These are phyloP conservation scores for Cataglyphis cursor DNA, from an alignment of 2,888 invertebrate species.

Conservation along the genomic window DNA sequence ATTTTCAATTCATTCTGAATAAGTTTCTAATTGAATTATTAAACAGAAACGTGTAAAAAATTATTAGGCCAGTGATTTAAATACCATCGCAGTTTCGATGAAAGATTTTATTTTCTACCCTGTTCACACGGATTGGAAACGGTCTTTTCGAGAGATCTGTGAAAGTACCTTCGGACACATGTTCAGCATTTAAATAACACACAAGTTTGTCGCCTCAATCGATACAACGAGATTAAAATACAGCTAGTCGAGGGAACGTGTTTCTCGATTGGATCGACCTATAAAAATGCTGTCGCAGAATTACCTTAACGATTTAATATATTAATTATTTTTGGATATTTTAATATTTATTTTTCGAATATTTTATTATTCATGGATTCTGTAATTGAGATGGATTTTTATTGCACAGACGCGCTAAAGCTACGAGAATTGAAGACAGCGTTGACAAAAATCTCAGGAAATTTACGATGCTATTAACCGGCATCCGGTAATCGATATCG, in stretches of 20 bases:
- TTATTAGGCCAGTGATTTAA: conserved; percentile 24
- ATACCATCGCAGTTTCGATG: not conserved
- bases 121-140: not conserved
- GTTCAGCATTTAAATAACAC: conserved; percentile 23
- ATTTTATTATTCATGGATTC: conserved; percentile 25
- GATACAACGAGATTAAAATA: not conserved
- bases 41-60: conserved; percentile 11
- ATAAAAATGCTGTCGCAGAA: not conserved
- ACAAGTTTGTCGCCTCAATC: not conserved
- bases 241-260: not conserved
- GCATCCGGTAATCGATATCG: conserved; percentile 41
- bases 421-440: not conserved
- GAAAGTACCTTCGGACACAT: conserved; percentile 1
- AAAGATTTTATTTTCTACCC: conserved; percentile 21
- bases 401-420: conserved; percentile 25
- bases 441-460: not conserved
- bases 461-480: conserved; percentile 45
- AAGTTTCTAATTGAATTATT: conserved; percentile 31
- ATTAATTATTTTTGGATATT: not conserved
- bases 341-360: conserved; percentile 22
- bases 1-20: conserved; percentile 12
- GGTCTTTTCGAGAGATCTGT: conserved; percentile 5
- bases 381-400: conserved; percentile 20
- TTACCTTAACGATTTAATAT: conserved; percentile 26
- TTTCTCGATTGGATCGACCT: not conserved